Base-by-base conservation (phyloP, 2,888 invertebrate species). In the Ennomos fuscantarius region DNA sequence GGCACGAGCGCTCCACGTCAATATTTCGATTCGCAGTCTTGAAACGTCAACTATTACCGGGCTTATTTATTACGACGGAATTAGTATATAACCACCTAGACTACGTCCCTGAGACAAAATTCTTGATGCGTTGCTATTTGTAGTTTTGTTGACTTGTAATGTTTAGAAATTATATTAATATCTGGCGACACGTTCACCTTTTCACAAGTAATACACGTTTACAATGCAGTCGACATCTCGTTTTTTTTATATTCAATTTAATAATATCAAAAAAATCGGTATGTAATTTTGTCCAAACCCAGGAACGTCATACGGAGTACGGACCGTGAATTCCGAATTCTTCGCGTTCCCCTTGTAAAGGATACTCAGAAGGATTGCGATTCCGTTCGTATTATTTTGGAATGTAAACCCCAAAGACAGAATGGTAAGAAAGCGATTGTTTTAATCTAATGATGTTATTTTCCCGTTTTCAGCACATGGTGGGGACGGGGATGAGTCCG, bases 401-500 rank as follows among this genome's bases (percentile, higher is more conserved):
- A 54, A 42, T 37, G 42, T 34, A 49, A 44, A 43, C 37, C 44
- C 34, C 34, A n/a, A 37, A 32, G 11, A 48, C 37, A 39, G 47
- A 37, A 48, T 31, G 11, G 41, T 50, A 49, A 50, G 12, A 40
- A 55, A 45, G 47, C 45, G 13, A 39, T 46, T 44, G 13, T 13
- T 51, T 50, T 9, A 15, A 50, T 51, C 45, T 9, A 15, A 50
- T 35, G 34, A 24, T 13, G 52, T 45, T 32, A 9, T 9, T 65
- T 50, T 54, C n/a, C 12, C 9, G 8, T 70, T 95, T 95, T 36
- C 95, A 97, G 97, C 97, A 97, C 94, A 97, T 97, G 97, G 97
- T 97, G 93, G 97, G 97, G 93, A 96, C 97, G 93, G 97, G 97
- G 85, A 96, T 96, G 90, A 93, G 93, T 93, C 95, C 95, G 89